These are phyloP conservation scores for Rhinopomastus cyanomelas DNA, from an alignment of 2,113 vertebrate genomes.

Conservation along the genomic window DNA sequence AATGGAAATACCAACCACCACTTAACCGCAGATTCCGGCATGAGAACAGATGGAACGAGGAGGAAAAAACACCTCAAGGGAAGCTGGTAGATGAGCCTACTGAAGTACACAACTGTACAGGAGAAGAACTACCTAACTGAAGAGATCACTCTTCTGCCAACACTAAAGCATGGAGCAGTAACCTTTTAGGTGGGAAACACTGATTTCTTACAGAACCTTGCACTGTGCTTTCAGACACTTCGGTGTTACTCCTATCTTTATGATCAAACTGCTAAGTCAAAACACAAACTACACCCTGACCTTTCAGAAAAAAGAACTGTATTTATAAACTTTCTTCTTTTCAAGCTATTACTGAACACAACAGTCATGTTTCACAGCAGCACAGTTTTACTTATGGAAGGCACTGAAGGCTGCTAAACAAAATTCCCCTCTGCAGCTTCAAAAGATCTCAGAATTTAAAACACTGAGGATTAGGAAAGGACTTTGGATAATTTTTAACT, in stretches of 20 bases:
- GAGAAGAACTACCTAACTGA: neutral
- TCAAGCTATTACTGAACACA: neutral
- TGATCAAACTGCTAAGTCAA: neutral
- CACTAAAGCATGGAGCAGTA: neutral
- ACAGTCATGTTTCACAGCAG: neutral
- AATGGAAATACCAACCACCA: neutral
- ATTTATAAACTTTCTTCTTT: neutral
- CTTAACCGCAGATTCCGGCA: neutral
- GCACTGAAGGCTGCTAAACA: neutral
- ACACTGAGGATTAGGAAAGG: neutral
- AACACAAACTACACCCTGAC: neutral
- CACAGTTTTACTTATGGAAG: neutral
- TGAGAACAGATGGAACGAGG: neutral
- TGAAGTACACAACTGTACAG: neutral
- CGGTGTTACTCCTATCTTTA: neutral
- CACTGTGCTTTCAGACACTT: neutral
- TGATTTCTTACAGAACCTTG: neutral
- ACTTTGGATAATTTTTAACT: constrained; percentile 37
- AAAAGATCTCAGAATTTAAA: neutral
- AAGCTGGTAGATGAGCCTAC: neutral
- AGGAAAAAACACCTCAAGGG: neutral
- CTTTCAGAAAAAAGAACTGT: neutral
- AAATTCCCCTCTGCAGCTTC: neutral
- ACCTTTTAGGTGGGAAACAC: too few species aligned
- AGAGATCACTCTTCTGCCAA: neutral